Percentiles rank a stretch among this genome's conserved stretches.
Conservation (phyloP, 1,140 invertebrate species). For the Daktulosphaira vitifoliae region DNA sequence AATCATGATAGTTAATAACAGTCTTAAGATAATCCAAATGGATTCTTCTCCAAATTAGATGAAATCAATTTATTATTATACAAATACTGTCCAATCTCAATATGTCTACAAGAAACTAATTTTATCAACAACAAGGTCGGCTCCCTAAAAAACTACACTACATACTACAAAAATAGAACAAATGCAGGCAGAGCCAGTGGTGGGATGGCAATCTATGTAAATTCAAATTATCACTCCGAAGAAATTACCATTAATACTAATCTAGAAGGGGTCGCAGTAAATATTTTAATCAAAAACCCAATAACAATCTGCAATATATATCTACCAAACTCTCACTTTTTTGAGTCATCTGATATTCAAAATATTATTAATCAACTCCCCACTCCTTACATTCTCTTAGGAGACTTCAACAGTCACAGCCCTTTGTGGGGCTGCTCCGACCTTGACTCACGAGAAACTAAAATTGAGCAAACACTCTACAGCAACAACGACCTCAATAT, state of each 20-base stretch:
- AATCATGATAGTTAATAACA: not conserved
- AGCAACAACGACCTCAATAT: conserved; percentile 1
- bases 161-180: not conserved
- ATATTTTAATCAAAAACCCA: not conserved
- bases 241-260: not conserved
- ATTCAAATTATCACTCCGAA: conserved; percentile 4
- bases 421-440: conserved; percentile 30
- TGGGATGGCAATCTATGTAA: not conserved
- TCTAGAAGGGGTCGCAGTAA: conserved; percentile 1
- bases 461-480: conserved; percentile 32
- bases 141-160: conserved; percentile 2
- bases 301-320: conserved; percentile 36
- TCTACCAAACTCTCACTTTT: conserved; percentile 17
- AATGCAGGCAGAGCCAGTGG: not conserved
- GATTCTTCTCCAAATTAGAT: conserved; percentile 1
- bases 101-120: conserved; percentile 15
- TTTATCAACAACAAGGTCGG: not conserved
- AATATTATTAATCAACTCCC: conserved; percentile 34
- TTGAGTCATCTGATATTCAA: conserved; percentile 15
- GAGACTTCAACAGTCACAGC: conserved; percentile 35
- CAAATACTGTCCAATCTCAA: not conserved
- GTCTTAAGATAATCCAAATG: not conserved
- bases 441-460: conserved; percentile 24
- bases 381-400: conserved; percentile 26
- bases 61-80: conserved; percentile 5